Percentiles rank a stretch among this genome's conserved stretches.
Evolutionary conservation across 2,888 invertebrate species (phyloP).

Genomic region (Adineta ricciae): DNA sequence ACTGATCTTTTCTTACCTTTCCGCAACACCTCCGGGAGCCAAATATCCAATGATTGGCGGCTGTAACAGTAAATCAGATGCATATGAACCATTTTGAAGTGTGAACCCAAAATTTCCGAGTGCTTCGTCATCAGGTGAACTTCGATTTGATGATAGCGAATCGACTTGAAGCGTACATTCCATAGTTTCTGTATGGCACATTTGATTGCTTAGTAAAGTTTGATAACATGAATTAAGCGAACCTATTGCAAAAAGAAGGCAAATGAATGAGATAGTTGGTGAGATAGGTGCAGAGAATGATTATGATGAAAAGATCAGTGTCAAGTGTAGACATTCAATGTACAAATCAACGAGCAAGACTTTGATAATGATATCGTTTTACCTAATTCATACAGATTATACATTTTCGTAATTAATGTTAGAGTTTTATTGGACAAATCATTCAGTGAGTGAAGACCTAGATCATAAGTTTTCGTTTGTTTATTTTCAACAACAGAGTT

Average conservation of each 20-base stretch:
- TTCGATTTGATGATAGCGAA: not conserved
- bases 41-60: slow-evolving; percentile 54
- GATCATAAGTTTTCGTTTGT: not conserved
- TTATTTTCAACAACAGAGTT: not conserved
- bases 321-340: not conserved
- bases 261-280: too few species aligned
- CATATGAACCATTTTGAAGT: slow-evolving; percentile 49
- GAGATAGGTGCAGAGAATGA: too few species aligned
- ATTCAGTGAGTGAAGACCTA: not conserved
- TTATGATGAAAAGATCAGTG: not conserved
- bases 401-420: not conserved
- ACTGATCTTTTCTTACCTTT: slow-evolving; percentile 50
- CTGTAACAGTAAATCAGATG: slow-evolving; percentile 41
- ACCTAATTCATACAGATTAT: not conserved
- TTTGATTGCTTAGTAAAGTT: slow-evolving; percentile 38
- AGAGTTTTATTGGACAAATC: not conserved
- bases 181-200: slow-evolving; percentile 57
- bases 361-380: not conserved
- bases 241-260: too few species aligned
- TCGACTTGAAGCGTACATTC: slow-evolving; percentile 54
- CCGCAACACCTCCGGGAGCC: slow-evolving; percentile 56
- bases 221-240: slow-evolving; percentile 34
- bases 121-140: not conserved
- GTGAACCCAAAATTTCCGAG: slow-evolving; percentile 53
- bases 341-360: not conserved